Percentiles rank a stretch among this genome's conserved stretches.
These are phyloP conservation scores for Coenonympha arcania DNA, from an alignment of 2,888 invertebrate genomes.

Conservation along the genomic window DNA sequence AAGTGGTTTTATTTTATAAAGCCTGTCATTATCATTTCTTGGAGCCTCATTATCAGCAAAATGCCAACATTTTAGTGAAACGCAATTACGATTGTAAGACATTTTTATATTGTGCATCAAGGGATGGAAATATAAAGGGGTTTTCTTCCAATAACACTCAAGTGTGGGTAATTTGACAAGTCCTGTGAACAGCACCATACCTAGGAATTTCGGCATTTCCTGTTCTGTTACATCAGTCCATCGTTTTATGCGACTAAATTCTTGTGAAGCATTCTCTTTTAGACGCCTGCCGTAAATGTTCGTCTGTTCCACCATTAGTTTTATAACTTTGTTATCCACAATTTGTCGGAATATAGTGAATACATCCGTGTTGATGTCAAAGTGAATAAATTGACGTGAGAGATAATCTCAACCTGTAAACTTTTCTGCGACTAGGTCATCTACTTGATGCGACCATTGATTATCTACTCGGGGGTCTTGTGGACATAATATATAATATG, in stretches of 20 bases:
- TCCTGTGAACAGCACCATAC: neutral
- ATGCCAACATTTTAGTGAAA: constrained; percentile 27
- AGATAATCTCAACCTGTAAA: no score
- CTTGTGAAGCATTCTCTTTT: neutral
- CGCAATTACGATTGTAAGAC: constrained; percentile 26
- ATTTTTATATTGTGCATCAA: constrained; percentile 25
- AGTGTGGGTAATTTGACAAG: constrained; percentile 20
- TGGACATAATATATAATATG: no score
- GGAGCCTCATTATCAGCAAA: constrained; percentile 23
- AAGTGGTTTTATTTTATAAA: constrained; percentile 27
- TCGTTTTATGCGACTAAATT: neutral
- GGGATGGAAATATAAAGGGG: constrained; percentile 22
- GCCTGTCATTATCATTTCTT: constrained; percentile 19
- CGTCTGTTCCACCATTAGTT: neutral
- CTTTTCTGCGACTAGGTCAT: no score
- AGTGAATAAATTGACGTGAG: no score
- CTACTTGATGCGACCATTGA: no score
- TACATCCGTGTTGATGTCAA: no score
- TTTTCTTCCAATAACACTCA: constrained; percentile 26
- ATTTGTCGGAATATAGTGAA: neutral
- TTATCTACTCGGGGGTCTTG: no score
- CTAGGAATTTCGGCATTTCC: neutral
- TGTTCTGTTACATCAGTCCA: neutral
- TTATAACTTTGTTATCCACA: neutral
- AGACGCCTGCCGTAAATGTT: neutral